These are phyloP conservation scores for Apotomis turbidana DNA, from an alignment of 2,888 invertebrate species.

Conservation along the genomic window DNA sequence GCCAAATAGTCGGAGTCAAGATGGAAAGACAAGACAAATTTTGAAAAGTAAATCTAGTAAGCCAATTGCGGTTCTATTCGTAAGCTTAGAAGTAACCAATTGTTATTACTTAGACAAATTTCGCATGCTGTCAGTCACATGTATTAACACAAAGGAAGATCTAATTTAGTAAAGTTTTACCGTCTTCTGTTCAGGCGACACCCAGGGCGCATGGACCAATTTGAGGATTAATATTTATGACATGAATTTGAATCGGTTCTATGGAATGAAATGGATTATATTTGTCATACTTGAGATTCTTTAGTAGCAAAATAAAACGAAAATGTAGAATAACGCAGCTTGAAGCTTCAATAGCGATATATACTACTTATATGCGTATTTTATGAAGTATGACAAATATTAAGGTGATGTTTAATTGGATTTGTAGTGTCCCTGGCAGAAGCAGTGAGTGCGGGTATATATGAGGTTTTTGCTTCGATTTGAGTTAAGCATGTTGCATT, in stretches of 20 bases:
- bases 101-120: slow-evolving; percentile 65
- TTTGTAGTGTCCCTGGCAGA: slow-evolving; percentile 56
- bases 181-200: slow-evolving; percentile 81
- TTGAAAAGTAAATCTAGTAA: slow-evolving; percentile 66
- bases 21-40: slow-evolving; percentile 61
- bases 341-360: slow-evolving; percentile 27
- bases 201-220: slow-evolving; percentile 79
- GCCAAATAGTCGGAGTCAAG: slow-evolving; percentile 51
- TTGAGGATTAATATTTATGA: slow-evolving; percentile 60
- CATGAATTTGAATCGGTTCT: slow-evolving; percentile 43
- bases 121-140: slow-evolving; percentile 82
- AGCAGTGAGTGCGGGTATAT: slow-evolving; percentile 42
- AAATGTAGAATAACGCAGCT: slow-evolving; percentile 25
- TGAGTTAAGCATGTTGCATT: slow-evolving; percentile 23
- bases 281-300: slow-evolving; percentile 50
- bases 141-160: slow-evolving; percentile 66
- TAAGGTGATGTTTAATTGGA: slow-evolving; percentile 7
- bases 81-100: slow-evolving; percentile 62
- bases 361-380: slow-evolving; percentile 36
- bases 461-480: slow-evolving; percentile 16
- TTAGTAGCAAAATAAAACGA: slow-evolving; percentile 24
- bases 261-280: slow-evolving; percentile 41
- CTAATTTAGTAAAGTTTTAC: slow-evolving; percentile 74
- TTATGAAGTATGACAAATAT: slow-evolving; percentile 53
- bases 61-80: slow-evolving; percentile 76